Base-by-base conservation (phyloP, 2,113 vertebrate genomes). In the Brienomyrus brachyistius region DNA sequence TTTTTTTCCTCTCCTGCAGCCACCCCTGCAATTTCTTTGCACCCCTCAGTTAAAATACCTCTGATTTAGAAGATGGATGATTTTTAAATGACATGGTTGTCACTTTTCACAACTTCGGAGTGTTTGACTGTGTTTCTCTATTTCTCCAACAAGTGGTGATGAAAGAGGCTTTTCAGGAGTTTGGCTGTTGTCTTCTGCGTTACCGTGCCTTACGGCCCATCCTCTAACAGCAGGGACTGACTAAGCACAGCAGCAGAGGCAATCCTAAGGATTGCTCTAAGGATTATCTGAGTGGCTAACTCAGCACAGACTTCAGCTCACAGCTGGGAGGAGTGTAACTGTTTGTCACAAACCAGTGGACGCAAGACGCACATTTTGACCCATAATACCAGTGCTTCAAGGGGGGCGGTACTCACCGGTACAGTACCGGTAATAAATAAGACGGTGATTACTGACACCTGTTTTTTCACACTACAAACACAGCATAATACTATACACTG, bases 121-220 rank as follows among this genome's bases (percentile, higher is more conserved):
- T 77, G 21, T 21, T 66, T 35, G 21, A 59, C 5, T 8, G 40
- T 45, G 52, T 56, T 89, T 89, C 80, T 82, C 87, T 90, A 17
- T 92, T 92, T 62, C 35, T 3, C 93, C 92, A 91, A 92, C 89
- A 97, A 96, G 94, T 95, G 94, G 95, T 94, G 92, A 94, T 97
- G 94, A 95, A 96, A 91, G 94, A 93, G 51, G 95, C 96, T 13
- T 97, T 96, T 92, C 96, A 96, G 92, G 95, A 96, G 92, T 94
- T 95, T 0, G 96, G 96, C 87, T 97, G 94, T 92, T 92, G 96
- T 97, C 66, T 96, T 97, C 93, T 97, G 96, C 91, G 88, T 95
- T 77, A 93, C 96, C 88, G 80, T 94, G 5, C 95, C 96, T 0
- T 95, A 95, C 89, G 91, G 92, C 88, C 96, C 96, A 40, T n/a